Conservation (phyloP, 92 coral and sea anemone genomes). For the Porites lobata region DNA sequence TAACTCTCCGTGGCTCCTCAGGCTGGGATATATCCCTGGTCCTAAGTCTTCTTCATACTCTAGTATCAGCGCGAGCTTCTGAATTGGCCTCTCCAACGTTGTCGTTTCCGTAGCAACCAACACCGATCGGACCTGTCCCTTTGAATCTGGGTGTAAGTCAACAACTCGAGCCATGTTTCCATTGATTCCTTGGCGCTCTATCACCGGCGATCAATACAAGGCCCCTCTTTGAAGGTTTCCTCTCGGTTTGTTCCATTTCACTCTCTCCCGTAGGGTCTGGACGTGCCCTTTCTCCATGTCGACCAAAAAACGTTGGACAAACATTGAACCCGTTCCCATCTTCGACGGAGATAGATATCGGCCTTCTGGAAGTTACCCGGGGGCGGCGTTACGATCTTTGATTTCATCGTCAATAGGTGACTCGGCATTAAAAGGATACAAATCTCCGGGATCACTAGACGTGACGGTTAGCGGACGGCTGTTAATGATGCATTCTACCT, state of each 20-base stretch:
- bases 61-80: background rate
- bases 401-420: background rate
- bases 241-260: constrained; percentile 4
- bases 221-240: constrained; percentile 4
- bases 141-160: constrained; percentile 9
- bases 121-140: background rate
- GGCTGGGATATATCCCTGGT: constrained; percentile 1
- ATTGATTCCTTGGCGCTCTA: background rate
- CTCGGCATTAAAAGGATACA: no score
- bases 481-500: no score
- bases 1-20: constrained; percentile 1
- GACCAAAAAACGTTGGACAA: background rate
- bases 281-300: background rate
- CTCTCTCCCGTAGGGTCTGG: background rate
- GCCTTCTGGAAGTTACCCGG: constrained; percentile 7
- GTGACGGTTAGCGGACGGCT: no score
- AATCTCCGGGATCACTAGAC: no score
- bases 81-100: constrained; percentile 4
- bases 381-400: background rate
- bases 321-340: background rate
- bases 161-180: background rate
- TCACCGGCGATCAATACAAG: background rate
- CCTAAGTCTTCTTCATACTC: background rate
- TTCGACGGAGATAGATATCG: constrained; percentile 2
- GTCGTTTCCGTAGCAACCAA: background rate